A percentile compares a stretch with the other conserved stretches of the same genome.
phyloP scores from a whole-genome alignment of 2,888 invertebrate species.

The Sialis fuliginosa region DNA sequence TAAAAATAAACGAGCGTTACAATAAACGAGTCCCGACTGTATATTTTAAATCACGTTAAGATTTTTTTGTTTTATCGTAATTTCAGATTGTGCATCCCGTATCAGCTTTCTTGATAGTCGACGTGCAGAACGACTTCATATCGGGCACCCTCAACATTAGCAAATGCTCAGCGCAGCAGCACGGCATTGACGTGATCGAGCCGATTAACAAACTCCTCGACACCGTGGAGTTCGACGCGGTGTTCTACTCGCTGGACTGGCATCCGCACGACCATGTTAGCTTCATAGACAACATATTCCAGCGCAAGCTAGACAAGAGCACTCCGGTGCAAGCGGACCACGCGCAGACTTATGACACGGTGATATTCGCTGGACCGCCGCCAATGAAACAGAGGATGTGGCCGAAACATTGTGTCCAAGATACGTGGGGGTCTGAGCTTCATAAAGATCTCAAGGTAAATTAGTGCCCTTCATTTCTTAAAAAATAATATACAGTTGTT shows the following conservation, averaged over 20 bases:
- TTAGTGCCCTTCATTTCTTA: too few species aligned
- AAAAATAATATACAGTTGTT: too few species aligned
- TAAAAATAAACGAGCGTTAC: too few species aligned
- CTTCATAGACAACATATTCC: constrained; percentile 80
- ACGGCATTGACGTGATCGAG: constrained; percentile 78
- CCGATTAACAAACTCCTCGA: constrained; percentile 77
- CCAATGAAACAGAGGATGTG: constrained; percentile 78
- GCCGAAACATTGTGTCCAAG: constrained; percentile 93
- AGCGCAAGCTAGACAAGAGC: constrained; percentile 53
- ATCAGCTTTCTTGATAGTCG: constrained; percentile 80
- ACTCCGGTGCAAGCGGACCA: constrained; percentile 57
- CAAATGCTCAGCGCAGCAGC: constrained; percentile 81
- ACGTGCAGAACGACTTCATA: constrained; percentile 97
- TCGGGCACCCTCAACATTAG: constrained; percentile 84
- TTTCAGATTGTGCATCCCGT: constrained; percentile 66
- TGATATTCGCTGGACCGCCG: constrained; percentile 78
- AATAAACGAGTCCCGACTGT: too few species aligned
- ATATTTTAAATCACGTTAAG: too few species aligned
- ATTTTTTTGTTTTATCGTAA: not conserved
- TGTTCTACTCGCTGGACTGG: constrained; percentile 94
- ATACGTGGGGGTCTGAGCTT: constrained; percentile 86
- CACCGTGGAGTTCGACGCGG: constrained; percentile 64
- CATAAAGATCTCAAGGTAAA: constrained; percentile 71
- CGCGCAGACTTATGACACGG: constrained; percentile 74
- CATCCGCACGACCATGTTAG: constrained; percentile 93